Evolutionary conservation across 2,797 vertebrate genomes (phyloP), one percentile per base, ranked within the genome.

Genomic region (Pseudotriccus pelzelni): DNA sequence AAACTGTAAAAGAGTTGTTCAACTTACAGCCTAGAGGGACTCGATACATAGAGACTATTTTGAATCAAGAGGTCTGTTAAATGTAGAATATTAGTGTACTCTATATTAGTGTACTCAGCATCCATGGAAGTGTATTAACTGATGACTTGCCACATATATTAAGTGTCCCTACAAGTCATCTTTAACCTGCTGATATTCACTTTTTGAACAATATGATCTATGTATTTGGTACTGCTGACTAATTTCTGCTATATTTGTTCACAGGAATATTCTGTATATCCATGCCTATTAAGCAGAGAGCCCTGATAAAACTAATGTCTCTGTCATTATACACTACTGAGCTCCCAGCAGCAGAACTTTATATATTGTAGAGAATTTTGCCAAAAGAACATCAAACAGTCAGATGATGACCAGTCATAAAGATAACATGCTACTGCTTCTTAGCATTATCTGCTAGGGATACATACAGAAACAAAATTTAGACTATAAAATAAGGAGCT

Each of bases 1-100:
- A 93, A 94, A 95, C 86, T 82, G 66, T 30, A 91, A 89, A 83
- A 93, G 62, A 59, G 14, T 12, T 83, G 18, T 34, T 94, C 92
- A 91, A 87, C 67, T 87, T 47, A 34, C 50, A 93, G 59, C 74
- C 84, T 91, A 69, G 60, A 69, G 47, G 63, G 66, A 79, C 28
- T 75, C 27, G 32, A 36, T 24, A 44, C 17, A 13, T 36, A 74
- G 10, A 36, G 16, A 17, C 18, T 59, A 55, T 67, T 86, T 91
- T 89, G 62, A 94, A 92, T 85, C 10, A 53, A 77, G 60, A 89
- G 52, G 37, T 75, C 75, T 82, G 6, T 66, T 72, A 93, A 74
- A 81, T 75, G n/a, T 78, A 30, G 43, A 72, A 16, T 60, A 69
- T 52, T 77, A 46, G 7, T 32, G 7, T 62, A 67, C 4, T 58